A percentile compares a stretch with the other conserved stretches of the same genome.
phyloP scores from a whole-genome alignment of 1,140 invertebrate genomes.

The Protaetia brevitarsis region DNA sequence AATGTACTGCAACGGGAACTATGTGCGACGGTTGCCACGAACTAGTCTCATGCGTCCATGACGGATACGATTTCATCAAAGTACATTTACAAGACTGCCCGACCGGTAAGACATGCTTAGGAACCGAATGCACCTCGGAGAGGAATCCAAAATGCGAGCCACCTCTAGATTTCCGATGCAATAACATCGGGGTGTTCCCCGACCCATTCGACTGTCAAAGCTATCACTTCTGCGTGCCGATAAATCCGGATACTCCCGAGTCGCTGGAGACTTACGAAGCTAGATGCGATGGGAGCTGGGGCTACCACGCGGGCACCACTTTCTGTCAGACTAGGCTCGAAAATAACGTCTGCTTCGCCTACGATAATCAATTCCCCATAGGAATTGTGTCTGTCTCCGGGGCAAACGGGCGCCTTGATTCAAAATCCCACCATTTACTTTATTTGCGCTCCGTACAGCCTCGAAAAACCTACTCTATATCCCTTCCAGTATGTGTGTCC shows the following conservation, averaged over 20 bases:
- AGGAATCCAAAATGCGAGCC: slow-evolving; percentile 10
- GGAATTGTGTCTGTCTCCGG: slow-evolving; percentile 3
- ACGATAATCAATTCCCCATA: slow-evolving; percentile 24
- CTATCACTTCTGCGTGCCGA: slow-evolving; percentile 50
- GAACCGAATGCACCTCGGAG: neutral
- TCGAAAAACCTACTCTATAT: slow-evolving; percentile 1
- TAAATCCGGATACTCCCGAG: neutral
- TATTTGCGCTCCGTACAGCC: slow-evolving; percentile 21
- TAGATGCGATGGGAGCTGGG: slow-evolving; percentile 8
- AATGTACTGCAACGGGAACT: neutral
- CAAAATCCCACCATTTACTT: slow-evolving; percentile 30
- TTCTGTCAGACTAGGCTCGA: slow-evolving; percentile 24
- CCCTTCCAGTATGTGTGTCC: slow-evolving; percentile 27
- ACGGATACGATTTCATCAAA: slow-evolving; percentile 15
- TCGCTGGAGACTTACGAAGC: neutral
- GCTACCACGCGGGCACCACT: slow-evolving; percentile 23
- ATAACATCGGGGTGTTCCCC: no score
- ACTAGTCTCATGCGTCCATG: slow-evolving; percentile 8
- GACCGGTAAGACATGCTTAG: neutral
- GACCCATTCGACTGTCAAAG: no score
- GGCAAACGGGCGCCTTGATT: slow-evolving; percentile 22
- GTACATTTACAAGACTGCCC: neutral
- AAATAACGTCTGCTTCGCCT: slow-evolving; percentile 6
- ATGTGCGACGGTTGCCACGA: slow-evolving; percentile 4
- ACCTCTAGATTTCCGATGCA: slow-evolving; percentile 37